Conservation (phyloP, 2,888 invertebrate species). For the Vesta saturnalis region DNA sequence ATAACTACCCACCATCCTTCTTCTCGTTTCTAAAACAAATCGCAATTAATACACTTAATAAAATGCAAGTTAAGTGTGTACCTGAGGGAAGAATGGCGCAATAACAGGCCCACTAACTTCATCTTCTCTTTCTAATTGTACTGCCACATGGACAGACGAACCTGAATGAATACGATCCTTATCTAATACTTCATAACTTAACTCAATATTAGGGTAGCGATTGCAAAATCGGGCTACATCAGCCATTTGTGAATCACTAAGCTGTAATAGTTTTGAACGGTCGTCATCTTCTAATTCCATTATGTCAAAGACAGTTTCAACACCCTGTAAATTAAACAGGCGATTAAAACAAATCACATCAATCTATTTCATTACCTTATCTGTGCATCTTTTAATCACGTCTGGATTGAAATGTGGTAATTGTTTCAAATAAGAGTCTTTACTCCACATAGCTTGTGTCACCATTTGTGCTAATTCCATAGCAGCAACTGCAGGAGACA, state of each 20-base stretch:
- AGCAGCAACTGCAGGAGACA: slow-evolving; percentile 97
- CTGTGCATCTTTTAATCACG: slow-evolving; percentile 89
- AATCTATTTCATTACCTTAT: too few species aligned
- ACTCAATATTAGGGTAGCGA: slow-evolving; percentile 97
- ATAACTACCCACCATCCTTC: slow-evolving; percentile 99
- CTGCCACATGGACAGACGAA: slow-evolving; percentile 88
- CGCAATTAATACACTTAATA: slow-evolving; percentile 1
- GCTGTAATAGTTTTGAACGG: slow-evolving; percentile 78
- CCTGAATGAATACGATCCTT: slow-evolving; percentile 83
- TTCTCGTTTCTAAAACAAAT: slow-evolving; percentile 77
- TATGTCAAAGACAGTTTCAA: slow-evolving; percentile 94
- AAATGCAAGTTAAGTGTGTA: too few species aligned
- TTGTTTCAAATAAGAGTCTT: slow-evolving; percentile 97
- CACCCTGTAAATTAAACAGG: slow-evolving; percentile 61
- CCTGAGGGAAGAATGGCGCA: slow-evolving; percentile 98
- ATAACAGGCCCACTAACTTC: slow-evolving; percentile 97
- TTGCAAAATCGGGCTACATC: slow-evolving; percentile 99
- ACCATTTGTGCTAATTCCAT: slow-evolving; percentile 99
- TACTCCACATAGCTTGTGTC: slow-evolving; percentile 99
- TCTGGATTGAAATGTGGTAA: slow-evolving; percentile 94
- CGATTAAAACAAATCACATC: neutral
- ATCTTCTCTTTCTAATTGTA: slow-evolving; percentile 95
- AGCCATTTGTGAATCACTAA: slow-evolving; percentile 90
- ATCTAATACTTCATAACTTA: slow-evolving; percentile 89
- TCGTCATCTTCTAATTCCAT: slow-evolving; percentile 96